phyloP scores from a whole-genome alignment of 2,113 vertebrate species.

The Oreochromis aureus region DNA sequence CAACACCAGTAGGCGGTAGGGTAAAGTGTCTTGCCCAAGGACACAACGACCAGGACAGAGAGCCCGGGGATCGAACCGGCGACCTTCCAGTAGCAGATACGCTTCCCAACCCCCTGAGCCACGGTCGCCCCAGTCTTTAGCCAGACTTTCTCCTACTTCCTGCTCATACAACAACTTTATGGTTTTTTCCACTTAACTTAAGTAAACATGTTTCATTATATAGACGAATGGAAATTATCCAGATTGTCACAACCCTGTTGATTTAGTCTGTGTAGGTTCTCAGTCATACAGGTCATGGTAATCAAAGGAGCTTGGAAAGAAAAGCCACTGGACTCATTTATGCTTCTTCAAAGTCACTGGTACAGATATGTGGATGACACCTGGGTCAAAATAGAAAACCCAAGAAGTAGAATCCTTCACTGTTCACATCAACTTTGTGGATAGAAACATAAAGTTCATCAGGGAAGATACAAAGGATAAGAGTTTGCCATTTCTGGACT shows the following conservation, averaged over 20 bases:
- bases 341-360: background rate
- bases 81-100: too few relatives aligned
- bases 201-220: background rate
- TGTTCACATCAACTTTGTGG: background rate
- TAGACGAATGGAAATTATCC: background rate
- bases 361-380: background rate
- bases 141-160: background rate
- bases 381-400: background rate
- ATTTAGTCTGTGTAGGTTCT: background rate
- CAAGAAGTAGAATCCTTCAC: background rate
- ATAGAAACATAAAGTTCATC: background rate
- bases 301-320: background rate
- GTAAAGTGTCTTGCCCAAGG: too few relatives aligned
- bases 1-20: too few relatives aligned
- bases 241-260: background rate
- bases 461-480: background rate
- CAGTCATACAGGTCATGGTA: background rate
- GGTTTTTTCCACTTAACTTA: background rate
- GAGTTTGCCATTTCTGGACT: background rate
- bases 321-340: background rate
- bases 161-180: background rate
- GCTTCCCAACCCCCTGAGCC: too few relatives aligned
- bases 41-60: too few relatives aligned
- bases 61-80: too few relatives aligned
- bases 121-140: too few relatives aligned